Conservation (phyloP, 2,888 invertebrate species). For the Mesorhabditis belari region DNA sequence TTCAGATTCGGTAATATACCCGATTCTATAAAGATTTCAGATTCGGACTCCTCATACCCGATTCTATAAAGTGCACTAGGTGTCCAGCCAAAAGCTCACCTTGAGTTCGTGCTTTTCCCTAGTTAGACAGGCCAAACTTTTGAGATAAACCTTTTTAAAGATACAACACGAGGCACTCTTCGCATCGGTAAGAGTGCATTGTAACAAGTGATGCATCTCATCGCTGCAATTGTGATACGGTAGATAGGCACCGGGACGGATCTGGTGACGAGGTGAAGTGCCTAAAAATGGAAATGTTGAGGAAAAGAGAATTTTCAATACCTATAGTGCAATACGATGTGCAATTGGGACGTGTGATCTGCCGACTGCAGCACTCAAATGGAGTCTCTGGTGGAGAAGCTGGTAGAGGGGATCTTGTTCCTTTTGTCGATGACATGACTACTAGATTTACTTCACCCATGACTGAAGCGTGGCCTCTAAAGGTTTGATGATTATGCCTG, state of each 20-base stretch:
- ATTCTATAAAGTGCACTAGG: no score
- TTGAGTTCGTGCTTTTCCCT: no score
- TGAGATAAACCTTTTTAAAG: background rate
- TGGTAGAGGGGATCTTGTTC: no score
- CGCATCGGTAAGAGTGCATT: background rate
- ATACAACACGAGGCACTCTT: background rate
- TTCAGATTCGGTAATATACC: no score
- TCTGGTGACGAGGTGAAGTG: background rate
- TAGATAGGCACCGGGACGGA: background rate
- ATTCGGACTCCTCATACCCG: no score
- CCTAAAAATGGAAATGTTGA: background rate
- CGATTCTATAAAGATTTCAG: no score
- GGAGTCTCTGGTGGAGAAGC: background rate
- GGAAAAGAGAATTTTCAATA: background rate
- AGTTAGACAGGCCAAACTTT: no score
- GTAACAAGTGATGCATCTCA: background rate
- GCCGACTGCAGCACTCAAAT: background rate
- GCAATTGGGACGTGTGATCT: background rate
- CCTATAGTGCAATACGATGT: background rate
- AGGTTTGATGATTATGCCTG: no score
- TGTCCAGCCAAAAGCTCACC: no score
- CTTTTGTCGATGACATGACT: background rate
- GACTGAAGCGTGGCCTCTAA: background rate
- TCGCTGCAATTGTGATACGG: background rate
- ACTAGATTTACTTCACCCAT: background rate